Evolutionary conservation across 2,888 invertebrate genomes (phyloP), one percentile per base, ranked within the genome.

Genomic region (Willowsia nigromaculata): DNA sequence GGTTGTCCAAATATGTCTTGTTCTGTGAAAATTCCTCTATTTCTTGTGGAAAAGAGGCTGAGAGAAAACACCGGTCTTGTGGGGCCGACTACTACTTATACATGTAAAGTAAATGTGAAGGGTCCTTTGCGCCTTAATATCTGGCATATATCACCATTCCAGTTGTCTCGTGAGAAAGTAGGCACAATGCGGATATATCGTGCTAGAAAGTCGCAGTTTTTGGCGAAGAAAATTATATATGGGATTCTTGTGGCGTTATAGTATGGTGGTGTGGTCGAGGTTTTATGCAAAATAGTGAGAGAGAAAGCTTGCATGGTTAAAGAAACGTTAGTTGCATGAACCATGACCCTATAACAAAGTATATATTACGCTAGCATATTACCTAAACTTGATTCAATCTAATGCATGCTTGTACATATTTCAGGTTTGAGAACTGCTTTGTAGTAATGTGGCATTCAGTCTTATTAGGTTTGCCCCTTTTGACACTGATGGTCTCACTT

Each of bases 401-500:
- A 1, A 18, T 62, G 15, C 9, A 15, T 65, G 13, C n/a, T 2
- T 33, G 33, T 65, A n/a, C 33, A 65, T 65, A 15, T n/a, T 65
- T 33, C n/a, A 13, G 71, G 40, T 47, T 71, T 43, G 22, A 11
- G 22, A 71, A 47, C 71, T 71, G 27, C 71, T 71, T 30, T 30
- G 30, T 30, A 15, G 78, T 78, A 53, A 78, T 78, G 53, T 78
- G 78, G 78, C 76, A 88, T 82, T 74, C 88, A 47, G 83, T 83
- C 76, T 83, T 83, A 88, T 83, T 88, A 71, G 83, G 82, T 76
- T 82, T 76, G 68, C 83, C 71, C 22, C 62, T 62, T 82, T 83
- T 88, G 82, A 83, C 88, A 83, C 82, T 88, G 88, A 88, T 88
- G 83, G 83, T 82, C 83, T 76, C 83, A 83, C 88, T 88, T 88